Evolutionary conservation across 1,140 invertebrate species (phyloP).

Genomic region (Brachionus plicatilis): DNA sequence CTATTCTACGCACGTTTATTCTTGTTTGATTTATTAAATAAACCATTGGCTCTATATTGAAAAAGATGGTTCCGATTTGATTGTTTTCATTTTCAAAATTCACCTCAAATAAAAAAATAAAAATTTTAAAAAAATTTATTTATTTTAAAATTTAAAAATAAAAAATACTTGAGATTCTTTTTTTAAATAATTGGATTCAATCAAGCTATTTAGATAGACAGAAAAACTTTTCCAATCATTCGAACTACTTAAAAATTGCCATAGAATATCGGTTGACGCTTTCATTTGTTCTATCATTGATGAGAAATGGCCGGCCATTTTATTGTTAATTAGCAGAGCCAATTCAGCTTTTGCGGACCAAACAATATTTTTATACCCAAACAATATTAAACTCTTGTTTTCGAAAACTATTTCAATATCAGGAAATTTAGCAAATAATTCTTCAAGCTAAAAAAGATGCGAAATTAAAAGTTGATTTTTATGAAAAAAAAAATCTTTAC

Average conservation of each 20-base stretch:
- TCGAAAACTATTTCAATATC: background rate
- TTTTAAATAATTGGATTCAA: background rate
- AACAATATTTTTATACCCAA: background rate
- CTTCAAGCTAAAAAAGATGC: background rate
- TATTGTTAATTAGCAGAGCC: background rate
- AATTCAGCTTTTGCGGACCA: background rate
- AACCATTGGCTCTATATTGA: background rate
- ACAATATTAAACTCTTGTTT: background rate
- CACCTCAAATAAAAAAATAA: background rate
- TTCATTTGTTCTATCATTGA: background rate
- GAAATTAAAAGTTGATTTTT: background rate
- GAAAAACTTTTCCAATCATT: constrained; percentile 15
- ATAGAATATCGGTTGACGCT: constrained; percentile 8
- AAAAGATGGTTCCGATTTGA: background rate
- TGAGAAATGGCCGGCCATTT: background rate
- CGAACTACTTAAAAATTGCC: background rate
- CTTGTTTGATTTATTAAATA: background rate
- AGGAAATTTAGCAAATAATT: background rate
- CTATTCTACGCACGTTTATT: background rate
- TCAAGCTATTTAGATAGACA: constrained; percentile 10
- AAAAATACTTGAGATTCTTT: background rate
- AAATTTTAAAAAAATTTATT: background rate
- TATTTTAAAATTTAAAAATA: background rate
- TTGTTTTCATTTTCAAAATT: background rate
- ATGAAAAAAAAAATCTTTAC: background rate